phyloP scores from a whole-genome alignment of 53 echinoderm and acorn worm genomes.

The Glandiceps talaboti region DNA sequence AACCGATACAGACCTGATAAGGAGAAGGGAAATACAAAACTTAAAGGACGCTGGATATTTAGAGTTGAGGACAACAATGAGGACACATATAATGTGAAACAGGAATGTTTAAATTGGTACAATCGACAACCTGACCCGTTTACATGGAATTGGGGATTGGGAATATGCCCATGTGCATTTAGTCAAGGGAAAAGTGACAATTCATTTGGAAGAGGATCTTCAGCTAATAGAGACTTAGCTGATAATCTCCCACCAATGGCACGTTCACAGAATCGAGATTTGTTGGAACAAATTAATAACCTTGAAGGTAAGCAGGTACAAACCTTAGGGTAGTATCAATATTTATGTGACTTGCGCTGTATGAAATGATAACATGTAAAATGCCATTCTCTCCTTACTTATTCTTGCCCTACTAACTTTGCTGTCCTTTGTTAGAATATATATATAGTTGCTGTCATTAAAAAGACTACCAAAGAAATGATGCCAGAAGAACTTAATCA shows the following conservation, averaged over 20 bases:
- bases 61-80: not conserved
- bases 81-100: not conserved
- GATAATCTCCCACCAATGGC: not conserved
- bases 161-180: not conserved
- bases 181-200: not conserved
- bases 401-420: no score
- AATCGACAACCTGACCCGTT: not conserved
- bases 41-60: not conserved
- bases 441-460: no score
- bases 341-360: no score
- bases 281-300: not conserved
- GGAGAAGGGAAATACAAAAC: not conserved
- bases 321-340: no score
- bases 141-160: not conserved
- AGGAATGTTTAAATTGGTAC: slow-evolving; percentile 4
- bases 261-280: not conserved
- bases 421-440: no score
- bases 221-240: not conserved
- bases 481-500: no score
- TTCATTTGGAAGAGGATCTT: slow-evolving; percentile 12
- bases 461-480: no score
- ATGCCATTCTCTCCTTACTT: no score
- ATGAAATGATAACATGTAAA: no score
- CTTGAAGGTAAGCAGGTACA: no score
- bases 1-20: slow-evolving; percentile 5